Evolutionary conservation across 2,797 vertebrate genomes (phyloP), one percentile per base, ranked within the genome.

Genomic region (Acanthurus leucopareius): DNA sequence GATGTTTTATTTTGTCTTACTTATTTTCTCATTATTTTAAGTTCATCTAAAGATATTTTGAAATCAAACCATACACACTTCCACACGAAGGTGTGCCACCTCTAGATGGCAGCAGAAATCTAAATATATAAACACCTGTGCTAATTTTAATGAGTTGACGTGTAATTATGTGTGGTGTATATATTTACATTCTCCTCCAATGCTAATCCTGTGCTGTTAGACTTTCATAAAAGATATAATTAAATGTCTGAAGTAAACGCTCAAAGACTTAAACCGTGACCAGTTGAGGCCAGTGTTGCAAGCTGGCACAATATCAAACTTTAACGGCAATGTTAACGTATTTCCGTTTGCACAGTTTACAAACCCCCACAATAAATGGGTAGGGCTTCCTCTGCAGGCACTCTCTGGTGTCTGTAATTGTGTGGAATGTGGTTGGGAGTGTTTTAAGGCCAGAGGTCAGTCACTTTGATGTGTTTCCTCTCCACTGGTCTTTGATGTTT

Each of bases 401-500:
- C 77, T 73, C 79, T 67, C 83, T 89, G 70, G 72, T 83, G 83
- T 87, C 90, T 92, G 89, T 92, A 93, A 93, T 92, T 89, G 88
- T 82, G 87, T 73, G 91, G 91, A 93, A 94, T 95, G 91, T 70
- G 92, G 90, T 87, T 59, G 88, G 88, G 84, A 84, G 85, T 83
- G 75, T 90, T 91, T 89, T 80, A 17, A 86, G 85, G 91, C 82
- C 90, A 93, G 87, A 94, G 94, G 94, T 94, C 89, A 93, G 69
- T 48, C 79, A 80, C 90, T 94, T 93, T 93, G 88, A 93, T 88
- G 82, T 83, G 79, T 82, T 92, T 92, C 88, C 89, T 84, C 84
- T 79, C 66, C 69, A 69, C 44, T 73, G 53, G 56, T 69, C 86
- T 95, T 93, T 95, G 91, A 94, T 86, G 88, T 87, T 77, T 42